A percentile compares a stretch with the other conserved stretches of the same genome.
These are phyloP conservation scores for Sisor rabdophorus DNA, from an alignment of 2,113 vertebrate species.

Conservation along the genomic window DNA sequence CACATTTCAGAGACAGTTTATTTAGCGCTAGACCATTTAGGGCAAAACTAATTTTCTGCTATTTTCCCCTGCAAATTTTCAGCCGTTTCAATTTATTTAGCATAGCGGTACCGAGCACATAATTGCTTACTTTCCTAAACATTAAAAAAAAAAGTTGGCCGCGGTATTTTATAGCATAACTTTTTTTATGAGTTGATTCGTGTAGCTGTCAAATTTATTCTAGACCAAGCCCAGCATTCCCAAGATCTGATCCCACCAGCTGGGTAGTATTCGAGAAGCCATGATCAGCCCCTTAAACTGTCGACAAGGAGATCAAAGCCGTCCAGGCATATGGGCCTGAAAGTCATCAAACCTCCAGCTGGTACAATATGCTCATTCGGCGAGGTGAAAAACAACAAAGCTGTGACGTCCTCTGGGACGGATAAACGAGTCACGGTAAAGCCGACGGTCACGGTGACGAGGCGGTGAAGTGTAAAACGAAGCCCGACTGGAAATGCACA, in stretches of 20 bases:
- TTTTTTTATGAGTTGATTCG: not conserved
- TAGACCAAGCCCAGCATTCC: not conserved
- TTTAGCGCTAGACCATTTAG: not conserved
- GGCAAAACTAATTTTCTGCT: too few species aligned
- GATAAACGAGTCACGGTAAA: not conserved
- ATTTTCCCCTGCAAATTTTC: not conserved
- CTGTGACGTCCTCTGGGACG: not conserved
- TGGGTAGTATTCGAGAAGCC: not conserved
- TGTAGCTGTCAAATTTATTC: not conserved
- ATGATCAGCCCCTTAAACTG: not conserved
- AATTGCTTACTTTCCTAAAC: not conserved
- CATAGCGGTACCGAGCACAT: not conserved
- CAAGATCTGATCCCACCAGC: not conserved
- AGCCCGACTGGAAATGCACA: not conserved
- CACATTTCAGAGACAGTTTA: not conserved
- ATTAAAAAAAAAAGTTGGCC: too few species aligned
- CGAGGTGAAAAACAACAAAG: slow-evolving; percentile 2
- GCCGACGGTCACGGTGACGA: not conserved
- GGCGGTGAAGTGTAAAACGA: not conserved
- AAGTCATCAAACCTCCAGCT: slow-evolving; percentile 19
- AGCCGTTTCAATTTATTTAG: not conserved
- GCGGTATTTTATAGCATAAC: too few species aligned
- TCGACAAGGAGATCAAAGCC: not conserved
- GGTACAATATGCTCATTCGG: not conserved
- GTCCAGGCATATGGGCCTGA: not conserved